Evolutionary conservation across 2,888 invertebrate species (phyloP), one percentile per base, ranked within the genome.

Genomic region (Notocelia uddmanniana): DNA sequence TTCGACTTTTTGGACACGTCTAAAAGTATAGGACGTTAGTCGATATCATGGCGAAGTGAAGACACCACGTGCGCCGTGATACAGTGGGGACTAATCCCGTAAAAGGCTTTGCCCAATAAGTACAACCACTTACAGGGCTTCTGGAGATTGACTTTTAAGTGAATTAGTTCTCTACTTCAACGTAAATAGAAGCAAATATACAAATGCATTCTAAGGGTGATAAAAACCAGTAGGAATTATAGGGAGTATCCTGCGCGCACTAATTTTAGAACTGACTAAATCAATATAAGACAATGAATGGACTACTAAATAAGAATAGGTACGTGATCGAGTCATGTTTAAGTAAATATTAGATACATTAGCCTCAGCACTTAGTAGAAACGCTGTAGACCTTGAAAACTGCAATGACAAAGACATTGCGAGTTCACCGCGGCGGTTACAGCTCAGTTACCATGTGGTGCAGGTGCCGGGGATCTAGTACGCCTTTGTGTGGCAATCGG

Each of bases 61-160:
- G 64, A 21, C 18, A 23, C 26, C 60, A 55, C 54, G 71, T 48
- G 60, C 34, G 64, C 3, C 58, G 34, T 55, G 60, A 68, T 37
- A 64, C 52, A 66, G 69, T 68, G 58, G 55, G 68, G 48, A 72
- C 66, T 84, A 85, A 86, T 84, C 83, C 82, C 75, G 79, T 86
- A 82, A 85, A 82, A 70, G 74, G 80, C 77, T 81, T 85, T 83
- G 80, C 74, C 77, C 74, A 72, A 74, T 74, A 64, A 69, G 71
- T 64, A 71, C 74, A 57, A 68, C 76, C 78, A 79, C 76, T 81
- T 79, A 70, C 68, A 63, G 55, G 82, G 81, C 74, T 81, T 83
- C 81, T 74, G 48, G 74, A 75, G 73, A 77, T 78, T 76, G 75
- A 71, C 69, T 78, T 74, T 64, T 76, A 78, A 75, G 73, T 75